Percentiles rank a stretch among this genome's conserved stretches.
These are phyloP conservation scores for Myripristis murdjan DNA, from an alignment of 2,797 vertebrate genomes.

Conservation along the genomic window DNA sequence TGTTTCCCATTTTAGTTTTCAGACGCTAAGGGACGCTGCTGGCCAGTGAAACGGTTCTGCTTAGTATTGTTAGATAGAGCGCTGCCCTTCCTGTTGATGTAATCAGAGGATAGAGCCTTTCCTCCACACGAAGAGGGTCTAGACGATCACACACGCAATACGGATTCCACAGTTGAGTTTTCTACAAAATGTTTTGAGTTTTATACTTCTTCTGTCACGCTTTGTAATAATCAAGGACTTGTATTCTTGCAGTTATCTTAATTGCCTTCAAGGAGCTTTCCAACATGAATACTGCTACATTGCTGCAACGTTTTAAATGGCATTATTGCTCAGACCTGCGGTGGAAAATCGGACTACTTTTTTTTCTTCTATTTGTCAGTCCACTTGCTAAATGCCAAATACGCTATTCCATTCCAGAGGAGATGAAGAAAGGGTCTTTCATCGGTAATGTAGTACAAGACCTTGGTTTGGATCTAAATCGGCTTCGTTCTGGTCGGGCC, in stretches of 20 bases:
- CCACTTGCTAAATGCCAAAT: conserved; percentile 35
- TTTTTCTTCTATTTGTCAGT: conserved; percentile 1
- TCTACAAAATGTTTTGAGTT: no score
- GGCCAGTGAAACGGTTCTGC: conserved; percentile 4
- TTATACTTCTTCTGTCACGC: no score
- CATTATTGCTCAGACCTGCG: not conserved
- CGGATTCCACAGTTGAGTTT: no score
- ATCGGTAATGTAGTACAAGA: conserved; percentile 64
- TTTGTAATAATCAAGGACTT: no score
- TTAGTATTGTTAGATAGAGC: not conserved
- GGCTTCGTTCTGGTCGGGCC: conserved; percentile 56
- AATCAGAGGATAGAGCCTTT: not conserved
- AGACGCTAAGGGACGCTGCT: conserved; percentile 33
- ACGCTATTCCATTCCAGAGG: conserved; percentile 61
- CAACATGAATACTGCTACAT: not conserved
- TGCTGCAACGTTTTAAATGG: not conserved
- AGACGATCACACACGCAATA: not conserved
- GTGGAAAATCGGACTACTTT: not conserved
- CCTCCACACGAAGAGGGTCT: not conserved
- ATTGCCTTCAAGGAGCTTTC: not conserved
- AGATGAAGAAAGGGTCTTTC: conserved; percentile 64
- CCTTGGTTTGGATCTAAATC: conserved; percentile 55
- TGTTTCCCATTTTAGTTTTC: not conserved
- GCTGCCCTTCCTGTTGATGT: not conserved
- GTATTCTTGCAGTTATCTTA: no score